Percentiles rank a stretch among this genome's conserved stretches.
Conservation (phyloP, 2,797 vertebrate genomes). For the Acipenser ruthenus region DNA sequence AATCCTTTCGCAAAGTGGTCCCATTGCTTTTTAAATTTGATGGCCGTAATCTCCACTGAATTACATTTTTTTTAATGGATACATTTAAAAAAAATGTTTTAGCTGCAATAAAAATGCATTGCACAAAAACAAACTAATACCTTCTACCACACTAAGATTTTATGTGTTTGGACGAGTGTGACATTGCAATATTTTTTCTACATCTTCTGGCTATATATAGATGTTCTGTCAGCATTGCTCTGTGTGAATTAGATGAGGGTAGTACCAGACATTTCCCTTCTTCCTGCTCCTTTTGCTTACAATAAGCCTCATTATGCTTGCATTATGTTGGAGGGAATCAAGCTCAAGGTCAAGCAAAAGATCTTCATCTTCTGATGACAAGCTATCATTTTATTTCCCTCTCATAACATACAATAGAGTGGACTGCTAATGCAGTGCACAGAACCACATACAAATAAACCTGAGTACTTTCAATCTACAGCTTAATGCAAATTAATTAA, state of each 20-base stretch:
- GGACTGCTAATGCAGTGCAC: neutral
- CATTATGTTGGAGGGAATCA: neutral
- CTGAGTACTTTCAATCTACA: too few species aligned
- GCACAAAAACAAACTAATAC: too few species aligned
- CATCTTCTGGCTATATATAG: slow-evolving; percentile 4
- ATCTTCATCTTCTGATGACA: neutral
- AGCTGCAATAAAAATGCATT: too few species aligned
- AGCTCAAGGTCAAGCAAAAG: slow-evolving; percentile 2
- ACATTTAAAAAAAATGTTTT: too few species aligned
- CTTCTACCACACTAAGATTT: too few species aligned
- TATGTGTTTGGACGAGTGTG: too few species aligned
- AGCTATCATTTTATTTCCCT: neutral
- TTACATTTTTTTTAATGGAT: too few species aligned
- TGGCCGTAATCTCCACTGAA: too few species aligned
- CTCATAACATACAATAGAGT: neutral
- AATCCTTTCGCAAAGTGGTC: too few species aligned
- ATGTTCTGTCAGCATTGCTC: neutral
- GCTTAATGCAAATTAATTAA: too few species aligned
- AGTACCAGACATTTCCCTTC: neutral
- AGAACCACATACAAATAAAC: neutral
- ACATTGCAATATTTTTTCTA: too few species aligned
- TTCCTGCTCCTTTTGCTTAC: neutral
- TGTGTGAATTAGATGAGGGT: slow-evolving; percentile 2
- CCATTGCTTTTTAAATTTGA: too few species aligned
- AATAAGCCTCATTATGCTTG: neutral